phyloP scores from a whole-genome alignment of 1,140 invertebrate species.

The Drosophila ogumai region DNA sequence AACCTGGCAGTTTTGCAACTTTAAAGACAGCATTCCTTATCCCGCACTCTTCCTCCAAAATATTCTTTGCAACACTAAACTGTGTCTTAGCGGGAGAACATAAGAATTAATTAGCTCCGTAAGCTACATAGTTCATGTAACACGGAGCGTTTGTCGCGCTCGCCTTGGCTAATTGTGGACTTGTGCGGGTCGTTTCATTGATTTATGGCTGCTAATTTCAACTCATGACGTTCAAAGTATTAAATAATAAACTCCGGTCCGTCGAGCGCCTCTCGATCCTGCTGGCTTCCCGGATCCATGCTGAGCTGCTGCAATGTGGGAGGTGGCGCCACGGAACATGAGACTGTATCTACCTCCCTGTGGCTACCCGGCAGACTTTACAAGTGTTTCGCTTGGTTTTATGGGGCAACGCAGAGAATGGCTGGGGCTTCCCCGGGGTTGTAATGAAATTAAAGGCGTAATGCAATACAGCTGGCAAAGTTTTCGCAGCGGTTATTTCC shows the following conservation, averaged over 20 bases:
- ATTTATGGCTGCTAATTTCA: conserved; percentile 80
- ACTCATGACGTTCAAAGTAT: conserved; percentile 77
- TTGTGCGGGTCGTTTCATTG: conserved; percentile 79
- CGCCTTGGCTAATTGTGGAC: conserved; percentile 70
- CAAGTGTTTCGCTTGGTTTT: conserved; percentile 78
- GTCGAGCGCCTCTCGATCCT: conserved; percentile 47
- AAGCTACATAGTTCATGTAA: conserved; percentile 62
- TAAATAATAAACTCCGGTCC: conserved; percentile 80
- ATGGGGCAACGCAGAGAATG: conserved; percentile 47
- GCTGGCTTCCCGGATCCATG: conserved; percentile 19
- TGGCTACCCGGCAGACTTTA: conserved; percentile 56
- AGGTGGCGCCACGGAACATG: conserved; percentile 66
- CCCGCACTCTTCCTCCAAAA: neutral
- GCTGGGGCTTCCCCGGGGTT: conserved; percentile 26
- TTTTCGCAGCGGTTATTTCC: conserved; percentile 77
- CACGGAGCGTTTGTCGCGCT: conserved; percentile 45
- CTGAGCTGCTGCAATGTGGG: conserved; percentile 53
- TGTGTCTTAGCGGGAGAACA: conserved; percentile 21
- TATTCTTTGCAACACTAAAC: conserved; percentile 4
- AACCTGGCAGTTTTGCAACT: neutral
- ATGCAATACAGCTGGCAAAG: conserved; percentile 80
- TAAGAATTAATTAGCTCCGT: conserved; percentile 68
- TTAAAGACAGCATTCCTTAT: conserved; percentile 1
- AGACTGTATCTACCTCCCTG: conserved; percentile 30
- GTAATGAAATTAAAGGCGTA: conserved; percentile 82